Conservation (phyloP, 2,888 invertebrate species). For the Habrosyne pyritoides region DNA sequence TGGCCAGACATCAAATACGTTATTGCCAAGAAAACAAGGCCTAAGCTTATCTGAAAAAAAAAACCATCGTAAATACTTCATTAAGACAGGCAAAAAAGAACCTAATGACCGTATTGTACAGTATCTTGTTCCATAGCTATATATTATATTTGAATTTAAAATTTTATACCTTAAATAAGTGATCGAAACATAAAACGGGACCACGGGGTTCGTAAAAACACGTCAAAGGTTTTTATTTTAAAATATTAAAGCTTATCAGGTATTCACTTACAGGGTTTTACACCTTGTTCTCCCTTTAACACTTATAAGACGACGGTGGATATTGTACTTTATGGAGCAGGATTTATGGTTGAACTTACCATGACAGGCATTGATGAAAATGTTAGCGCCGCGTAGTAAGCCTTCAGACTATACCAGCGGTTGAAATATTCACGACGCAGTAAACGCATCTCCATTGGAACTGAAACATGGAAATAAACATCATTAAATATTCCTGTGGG, state of each 20-base stretch:
- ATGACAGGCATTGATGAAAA: slow-evolving; percentile 81
- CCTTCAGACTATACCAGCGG: slow-evolving; percentile 86
- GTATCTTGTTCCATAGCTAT: no score
- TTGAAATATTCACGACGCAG: slow-evolving; percentile 86
- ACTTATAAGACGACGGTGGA: neutral
- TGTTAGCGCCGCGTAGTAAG: slow-evolving; percentile 84
- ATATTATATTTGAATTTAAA: no score
- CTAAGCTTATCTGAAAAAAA: slow-evolving; percentile 71
- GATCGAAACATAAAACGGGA: neutral
- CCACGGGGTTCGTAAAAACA: neutral
- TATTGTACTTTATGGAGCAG: neutral
- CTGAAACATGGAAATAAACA: slow-evolving; percentile 54
- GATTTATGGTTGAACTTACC: slow-evolving; percentile 61
- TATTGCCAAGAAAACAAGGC: slow-evolving; percentile 74
- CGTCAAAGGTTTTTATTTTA: slow-evolving; percentile 3
- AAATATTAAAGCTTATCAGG: slow-evolving; percentile 7
- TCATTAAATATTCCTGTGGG: neutral
- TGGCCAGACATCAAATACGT: slow-evolving; percentile 86
- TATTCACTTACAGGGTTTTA: slow-evolving; percentile 3
- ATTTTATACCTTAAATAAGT: neutral
- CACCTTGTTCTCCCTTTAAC: slow-evolving; percentile 3
- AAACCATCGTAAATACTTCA: slow-evolving; percentile 3
- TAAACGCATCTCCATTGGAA: slow-evolving; percentile 84
- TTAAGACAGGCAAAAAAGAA: no score
- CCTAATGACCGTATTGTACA: no score